These are phyloP conservation scores for Myanophis thanlyinensis DNA, from an alignment of 2,113 vertebrate genomes.

Conservation along the genomic window DNA sequence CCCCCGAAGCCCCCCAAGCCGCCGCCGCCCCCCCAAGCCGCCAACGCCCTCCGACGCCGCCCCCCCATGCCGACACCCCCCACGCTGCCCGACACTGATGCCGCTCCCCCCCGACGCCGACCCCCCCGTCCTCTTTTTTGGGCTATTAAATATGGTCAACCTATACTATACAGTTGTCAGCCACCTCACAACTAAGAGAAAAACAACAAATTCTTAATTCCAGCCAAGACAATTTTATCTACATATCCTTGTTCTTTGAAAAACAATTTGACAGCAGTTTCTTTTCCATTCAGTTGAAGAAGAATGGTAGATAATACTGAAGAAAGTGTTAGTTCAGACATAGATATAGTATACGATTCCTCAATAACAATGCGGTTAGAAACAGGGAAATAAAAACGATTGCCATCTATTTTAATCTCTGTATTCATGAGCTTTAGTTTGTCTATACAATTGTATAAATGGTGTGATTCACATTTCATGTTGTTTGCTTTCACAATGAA, in stretches of 20 bases:
- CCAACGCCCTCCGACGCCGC: too few relatives aligned
- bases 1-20: too few relatives aligned
- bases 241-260: not conserved
- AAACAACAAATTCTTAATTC: not conserved
- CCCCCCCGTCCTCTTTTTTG: too few relatives aligned
- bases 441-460: not conserved
- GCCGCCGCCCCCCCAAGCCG: too few relatives aligned
- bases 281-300: not conserved
- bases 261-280: not conserved
- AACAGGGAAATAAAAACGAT: slow-evolving; percentile 5
- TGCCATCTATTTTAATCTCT: not conserved
- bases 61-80: too few relatives aligned
- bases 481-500: not conserved
- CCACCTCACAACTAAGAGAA: not conserved
- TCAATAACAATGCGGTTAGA: not conserved
- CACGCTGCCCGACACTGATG: too few relatives aligned
- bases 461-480: not conserved
- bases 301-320: not conserved
- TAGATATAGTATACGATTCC: not conserved
- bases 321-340: not conserved
- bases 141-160: too few relatives aligned
- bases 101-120: too few relatives aligned
- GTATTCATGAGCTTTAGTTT: not conserved
- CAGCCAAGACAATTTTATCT: not conserved
- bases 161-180: too few relatives aligned